phyloP scores from a whole-genome alignment of 2,113 vertebrate species.

The Melanerpes formicivorus region DNA sequence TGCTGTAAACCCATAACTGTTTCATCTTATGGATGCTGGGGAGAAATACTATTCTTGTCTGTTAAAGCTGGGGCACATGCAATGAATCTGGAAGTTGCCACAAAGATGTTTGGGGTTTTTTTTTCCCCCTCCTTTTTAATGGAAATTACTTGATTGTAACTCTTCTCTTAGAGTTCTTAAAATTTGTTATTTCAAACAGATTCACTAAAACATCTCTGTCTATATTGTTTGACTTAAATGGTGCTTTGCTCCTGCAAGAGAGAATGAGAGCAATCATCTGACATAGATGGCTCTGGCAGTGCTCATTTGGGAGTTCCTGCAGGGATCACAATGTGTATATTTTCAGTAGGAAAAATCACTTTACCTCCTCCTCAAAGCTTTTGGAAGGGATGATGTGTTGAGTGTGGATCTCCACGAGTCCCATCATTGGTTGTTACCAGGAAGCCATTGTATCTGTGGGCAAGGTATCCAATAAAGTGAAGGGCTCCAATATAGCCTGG shows the following conservation, averaged over 20 bases:
- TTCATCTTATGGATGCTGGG: neutral
- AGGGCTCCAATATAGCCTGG: neutral
- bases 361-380: fast-evolving
- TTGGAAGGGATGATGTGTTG: neutral
- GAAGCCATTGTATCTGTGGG: neutral
- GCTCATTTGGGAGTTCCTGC: neutral
- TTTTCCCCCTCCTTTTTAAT: neutral
- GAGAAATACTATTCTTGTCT: neutral
- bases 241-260: neutral
- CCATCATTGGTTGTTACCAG: neutral
- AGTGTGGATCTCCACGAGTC: neutral
- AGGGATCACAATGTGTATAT: neutral
- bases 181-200: neutral
- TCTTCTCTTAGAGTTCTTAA: neutral
- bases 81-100: neutral
- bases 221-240: neutral
- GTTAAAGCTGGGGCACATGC: fast-evolving
- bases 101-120: neutral
- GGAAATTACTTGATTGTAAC: neutral
- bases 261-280: neutral
- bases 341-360: neutral
- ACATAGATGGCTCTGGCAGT: neutral
- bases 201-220: neutral
- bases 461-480: neutral
- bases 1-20: neutral